Percentiles rank a stretch among this genome's conserved stretches.
Conservation (phyloP, 2,888 invertebrate genomes). For the Acleris laterana region DNA sequence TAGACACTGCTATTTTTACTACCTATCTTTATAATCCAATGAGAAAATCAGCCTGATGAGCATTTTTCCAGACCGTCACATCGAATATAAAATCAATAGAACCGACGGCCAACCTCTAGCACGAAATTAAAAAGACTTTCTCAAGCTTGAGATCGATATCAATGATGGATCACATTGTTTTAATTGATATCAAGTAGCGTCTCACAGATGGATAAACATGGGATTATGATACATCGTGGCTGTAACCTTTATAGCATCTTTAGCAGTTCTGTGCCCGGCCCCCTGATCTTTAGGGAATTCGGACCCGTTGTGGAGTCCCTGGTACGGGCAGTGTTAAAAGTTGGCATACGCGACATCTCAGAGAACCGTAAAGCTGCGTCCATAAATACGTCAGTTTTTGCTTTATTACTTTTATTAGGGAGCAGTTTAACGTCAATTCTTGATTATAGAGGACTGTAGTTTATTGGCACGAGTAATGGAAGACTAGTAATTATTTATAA, state of each 20-base stretch:
- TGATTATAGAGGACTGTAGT: slow-evolving; percentile 34
- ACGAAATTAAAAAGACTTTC: slow-evolving; percentile 24
- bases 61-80: slow-evolving; percentile 9
- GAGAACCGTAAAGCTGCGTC: slow-evolving; percentile 15
- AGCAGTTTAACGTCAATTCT: slow-evolving; percentile 19
- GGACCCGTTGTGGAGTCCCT: too few species aligned
- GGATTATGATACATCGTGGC: slow-evolving; percentile 32
- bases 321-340: slow-evolving; percentile 7
- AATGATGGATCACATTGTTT: slow-evolving; percentile 37
- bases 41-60: background rate
- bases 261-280: too few species aligned
- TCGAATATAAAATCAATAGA: slow-evolving; percentile 18
- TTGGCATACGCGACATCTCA: slow-evolving; percentile 12
- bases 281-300: too few species aligned
- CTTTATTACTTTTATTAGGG: slow-evolving; percentile 21
- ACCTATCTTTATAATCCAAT: background rate
- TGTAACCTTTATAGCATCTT: slow-evolving; percentile 15
- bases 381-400: slow-evolving; percentile 28
- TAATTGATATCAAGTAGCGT: slow-evolving; percentile 38
- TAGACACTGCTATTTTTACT: background rate
- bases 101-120: slow-evolving; percentile 25
- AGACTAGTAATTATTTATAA: slow-evolving; percentile 34
- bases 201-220: slow-evolving; percentile 34
- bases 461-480: slow-evolving; percentile 16
- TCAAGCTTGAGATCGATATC: slow-evolving; percentile 31